Percentiles rank a stretch among this genome's conserved stretches.
phyloP scores from a whole-genome alignment of 2,113 vertebrate genomes.

The Dissostichus mawsoni region DNA sequence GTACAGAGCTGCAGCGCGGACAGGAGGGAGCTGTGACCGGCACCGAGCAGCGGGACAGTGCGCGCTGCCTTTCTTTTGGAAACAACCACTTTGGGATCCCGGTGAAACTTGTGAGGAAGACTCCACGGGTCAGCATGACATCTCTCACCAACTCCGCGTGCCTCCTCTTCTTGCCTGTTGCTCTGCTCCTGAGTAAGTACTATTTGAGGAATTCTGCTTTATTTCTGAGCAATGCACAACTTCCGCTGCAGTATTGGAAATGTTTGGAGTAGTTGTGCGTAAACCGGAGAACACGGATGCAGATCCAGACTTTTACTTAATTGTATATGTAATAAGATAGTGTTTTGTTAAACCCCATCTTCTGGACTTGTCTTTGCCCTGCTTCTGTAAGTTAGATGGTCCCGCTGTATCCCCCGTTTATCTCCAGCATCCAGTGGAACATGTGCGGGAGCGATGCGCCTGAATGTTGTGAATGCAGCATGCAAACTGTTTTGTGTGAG shows the following conservation, averaged over 20 bases:
- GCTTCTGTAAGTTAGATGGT: conserved; percentile 7
- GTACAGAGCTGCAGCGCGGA: conserved; percentile 44
- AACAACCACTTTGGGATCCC: conserved; percentile 13
- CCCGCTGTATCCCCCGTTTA: background rate
- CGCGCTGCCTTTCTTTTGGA: background rate
- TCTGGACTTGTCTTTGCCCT: background rate
- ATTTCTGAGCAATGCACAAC: background rate
- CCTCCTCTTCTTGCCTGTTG: conserved; percentile 84
- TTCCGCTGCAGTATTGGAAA: background rate
- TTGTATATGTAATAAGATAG: background rate
- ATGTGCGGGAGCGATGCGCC: background rate
- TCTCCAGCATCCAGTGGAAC: conserved; percentile 11
- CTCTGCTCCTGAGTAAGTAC: conserved; percentile 84
- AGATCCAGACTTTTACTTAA: background rate
- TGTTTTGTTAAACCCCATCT: background rate
- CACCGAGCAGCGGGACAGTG: conserved; percentile 8
- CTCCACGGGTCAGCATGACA: conserved; percentile 73
- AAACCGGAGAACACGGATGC: background rate
- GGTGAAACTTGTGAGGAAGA: conserved; percentile 37
- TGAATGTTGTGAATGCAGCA: conserved; percentile 24
- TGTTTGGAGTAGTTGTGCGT: conserved; percentile 11
- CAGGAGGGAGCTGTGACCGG: conserved; percentile 37
- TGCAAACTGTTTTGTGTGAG: background rate
- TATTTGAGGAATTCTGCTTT: background rate
- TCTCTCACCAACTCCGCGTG: conserved; percentile 75